These are phyloP conservation scores for Indicator maculatus DNA, from an alignment of 2,113 vertebrate genomes.

Conservation along the genomic window DNA sequence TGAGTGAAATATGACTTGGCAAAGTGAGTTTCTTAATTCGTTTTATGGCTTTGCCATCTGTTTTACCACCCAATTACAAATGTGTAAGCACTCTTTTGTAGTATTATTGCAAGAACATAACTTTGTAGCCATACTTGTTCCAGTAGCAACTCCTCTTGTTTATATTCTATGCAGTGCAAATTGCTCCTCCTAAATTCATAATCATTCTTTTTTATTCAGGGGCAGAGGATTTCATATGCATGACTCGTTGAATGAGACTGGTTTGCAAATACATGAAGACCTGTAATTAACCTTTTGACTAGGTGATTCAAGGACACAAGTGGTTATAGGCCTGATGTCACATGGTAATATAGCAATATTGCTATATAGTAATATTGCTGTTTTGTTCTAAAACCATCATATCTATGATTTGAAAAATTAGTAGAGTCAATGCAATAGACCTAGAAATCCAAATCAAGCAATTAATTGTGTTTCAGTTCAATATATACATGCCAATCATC, in stretches of 20 bases:
- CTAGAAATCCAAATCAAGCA: background rate
- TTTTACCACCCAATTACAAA: conserved; percentile 11
- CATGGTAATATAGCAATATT: background rate
- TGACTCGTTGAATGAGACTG: background rate
- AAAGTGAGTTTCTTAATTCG: background rate
- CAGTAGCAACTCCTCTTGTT: background rate
- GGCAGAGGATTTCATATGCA: background rate
- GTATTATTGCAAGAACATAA: background rate
- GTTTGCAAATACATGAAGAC: background rate
- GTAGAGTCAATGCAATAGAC: background rate
- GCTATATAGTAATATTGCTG: no score
- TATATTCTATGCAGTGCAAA: background rate
- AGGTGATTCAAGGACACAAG: background rate
- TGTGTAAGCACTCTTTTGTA: background rate
- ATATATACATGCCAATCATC: background rate
- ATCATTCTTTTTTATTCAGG: background rate
- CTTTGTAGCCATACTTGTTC: background rate
- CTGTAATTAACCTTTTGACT: background rate
- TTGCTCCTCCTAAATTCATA: background rate
- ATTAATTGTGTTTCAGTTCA: background rate
- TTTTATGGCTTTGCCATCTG: background rate
- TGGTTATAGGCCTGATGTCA: background rate
- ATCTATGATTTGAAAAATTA: background rate
- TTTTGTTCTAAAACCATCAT: background rate
- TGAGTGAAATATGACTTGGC: background rate